A percentile compares a stretch with the other conserved stretches of the same genome.
Conservation (phyloP, 2,888 invertebrate species). For the Acleris emargana region DNA sequence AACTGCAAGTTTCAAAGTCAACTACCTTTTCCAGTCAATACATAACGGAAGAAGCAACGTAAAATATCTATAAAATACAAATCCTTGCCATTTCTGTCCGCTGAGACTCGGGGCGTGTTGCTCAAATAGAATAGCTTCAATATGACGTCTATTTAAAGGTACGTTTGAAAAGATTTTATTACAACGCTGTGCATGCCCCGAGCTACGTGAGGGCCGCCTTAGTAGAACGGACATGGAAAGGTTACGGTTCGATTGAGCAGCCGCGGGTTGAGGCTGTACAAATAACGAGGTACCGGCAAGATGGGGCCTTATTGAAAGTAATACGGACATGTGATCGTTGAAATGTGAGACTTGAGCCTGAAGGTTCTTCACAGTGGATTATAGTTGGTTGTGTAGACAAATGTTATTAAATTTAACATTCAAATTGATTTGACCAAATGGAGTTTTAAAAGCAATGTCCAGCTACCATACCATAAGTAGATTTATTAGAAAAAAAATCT, state of each 20-base stretch:
- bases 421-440: no score
- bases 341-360: conserved; percentile 13
- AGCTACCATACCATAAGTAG: no score
- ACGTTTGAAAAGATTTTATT: conserved; percentile 45
- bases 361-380: no score
- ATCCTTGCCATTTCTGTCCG: conserved; percentile 39
- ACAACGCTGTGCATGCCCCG: conserved; percentile 44
- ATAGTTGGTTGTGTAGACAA: no score
- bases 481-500: no score
- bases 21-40: conserved; percentile 1
- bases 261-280: conserved; percentile 26
- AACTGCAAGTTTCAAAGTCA: conserved; percentile 7
- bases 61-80: conserved; percentile 39
- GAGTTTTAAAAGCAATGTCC: no score
- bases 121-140: conserved; percentile 44
- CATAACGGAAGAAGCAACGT: conserved; percentile 18
- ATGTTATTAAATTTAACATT: no score
- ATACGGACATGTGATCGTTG: conserved; percentile 27
- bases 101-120: conserved; percentile 34
- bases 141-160: conserved; percentile 35
- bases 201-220: conserved; percentile 33
- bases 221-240: conserved; percentile 43
- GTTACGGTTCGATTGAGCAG: conserved; percentile 42
- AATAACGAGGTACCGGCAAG: conserved; percentile 17
- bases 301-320: conserved; percentile 34